These are phyloP conservation scores for Monopis laevigella DNA, from an alignment of 2,888 invertebrate genomes.

Conservation along the genomic window DNA sequence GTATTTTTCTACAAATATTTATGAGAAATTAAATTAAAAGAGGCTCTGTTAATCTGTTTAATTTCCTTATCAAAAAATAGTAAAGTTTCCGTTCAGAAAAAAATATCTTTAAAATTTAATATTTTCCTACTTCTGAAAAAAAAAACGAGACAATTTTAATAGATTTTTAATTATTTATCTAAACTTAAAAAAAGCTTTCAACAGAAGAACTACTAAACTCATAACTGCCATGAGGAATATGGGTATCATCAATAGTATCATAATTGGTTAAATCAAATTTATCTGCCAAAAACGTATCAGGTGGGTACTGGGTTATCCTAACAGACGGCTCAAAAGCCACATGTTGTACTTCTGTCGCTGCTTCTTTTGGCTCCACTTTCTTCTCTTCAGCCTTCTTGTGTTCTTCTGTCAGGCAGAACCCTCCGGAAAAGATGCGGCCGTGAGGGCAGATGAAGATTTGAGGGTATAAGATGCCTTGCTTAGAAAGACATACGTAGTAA, in stretches of 20 bases:
- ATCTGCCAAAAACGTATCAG: constrained; percentile 54
- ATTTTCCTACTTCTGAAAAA: no score
- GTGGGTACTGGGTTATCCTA: constrained; percentile 31
- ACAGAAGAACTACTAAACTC: constrained; percentile 30
- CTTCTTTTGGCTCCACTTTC: constrained; percentile 8
- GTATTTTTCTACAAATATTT: no score
- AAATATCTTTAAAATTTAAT: background rate
- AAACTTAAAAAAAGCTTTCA: no score
- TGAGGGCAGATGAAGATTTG: constrained; percentile 56
- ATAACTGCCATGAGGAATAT: constrained; percentile 22
- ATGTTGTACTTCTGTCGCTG: no score
- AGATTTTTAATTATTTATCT: no score
- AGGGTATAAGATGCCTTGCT: constrained; percentile 32
- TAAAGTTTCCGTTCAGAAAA: background rate
- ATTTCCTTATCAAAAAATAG: background rate
- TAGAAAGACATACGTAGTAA: constrained; percentile 49
- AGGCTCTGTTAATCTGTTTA: background rate
- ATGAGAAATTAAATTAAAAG: no score
- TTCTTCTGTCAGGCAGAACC: constrained; percentile 39
- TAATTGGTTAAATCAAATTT: constrained; percentile 48
- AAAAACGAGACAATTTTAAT: no score
- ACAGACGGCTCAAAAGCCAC: constrained; percentile 37
- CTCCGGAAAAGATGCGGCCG: constrained; percentile 48
- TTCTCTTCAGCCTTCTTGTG: background rate
- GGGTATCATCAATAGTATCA: constrained; percentile 33